These are phyloP conservation scores for Macropis europaea DNA, from an alignment of 2,888 invertebrate genomes.

Conservation along the genomic window DNA sequence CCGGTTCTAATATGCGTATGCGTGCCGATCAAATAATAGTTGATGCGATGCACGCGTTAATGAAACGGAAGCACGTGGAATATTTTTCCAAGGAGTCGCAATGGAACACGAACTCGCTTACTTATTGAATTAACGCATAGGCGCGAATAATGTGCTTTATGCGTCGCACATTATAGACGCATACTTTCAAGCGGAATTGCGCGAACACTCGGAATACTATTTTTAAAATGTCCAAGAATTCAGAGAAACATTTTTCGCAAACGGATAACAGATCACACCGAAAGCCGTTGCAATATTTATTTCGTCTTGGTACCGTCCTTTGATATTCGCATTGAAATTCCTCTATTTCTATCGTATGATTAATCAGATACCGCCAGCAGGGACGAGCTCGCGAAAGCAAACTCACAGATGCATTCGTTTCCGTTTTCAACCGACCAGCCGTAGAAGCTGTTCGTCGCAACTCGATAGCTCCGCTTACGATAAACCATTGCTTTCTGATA, in stretches of 20 bases:
- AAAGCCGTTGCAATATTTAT: background rate
- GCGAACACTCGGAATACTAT: background rate
- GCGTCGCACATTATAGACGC: background rate
- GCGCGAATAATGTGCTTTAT: constrained; percentile 37
- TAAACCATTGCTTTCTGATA: too few species aligned
- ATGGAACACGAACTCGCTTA: constrained; percentile 5
- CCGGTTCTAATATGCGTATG: too few species aligned
- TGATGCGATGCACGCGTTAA: background rate
- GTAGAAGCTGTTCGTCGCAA: too few species aligned
- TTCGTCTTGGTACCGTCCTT: background rate
- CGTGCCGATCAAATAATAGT: background rate
- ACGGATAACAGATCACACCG: background rate
- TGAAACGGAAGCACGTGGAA: background rate
- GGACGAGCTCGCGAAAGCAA: too few species aligned
- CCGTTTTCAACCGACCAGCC: too few species aligned
- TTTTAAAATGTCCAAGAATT: constrained; percentile 2
- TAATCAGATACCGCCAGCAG: too few species aligned
- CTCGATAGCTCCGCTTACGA: too few species aligned
- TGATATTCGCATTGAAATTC: background rate
- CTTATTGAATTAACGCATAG: constrained; percentile 48
- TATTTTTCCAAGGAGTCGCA: constrained; percentile 18
- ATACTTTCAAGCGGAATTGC: background rate
- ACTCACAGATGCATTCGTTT: too few species aligned
- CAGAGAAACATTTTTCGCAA: background rate
- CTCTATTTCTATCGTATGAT: too few species aligned